Evolutionary conservation across 1,140 invertebrate genomes (phyloP).

Genomic region (Coelopa frigida): DNA sequence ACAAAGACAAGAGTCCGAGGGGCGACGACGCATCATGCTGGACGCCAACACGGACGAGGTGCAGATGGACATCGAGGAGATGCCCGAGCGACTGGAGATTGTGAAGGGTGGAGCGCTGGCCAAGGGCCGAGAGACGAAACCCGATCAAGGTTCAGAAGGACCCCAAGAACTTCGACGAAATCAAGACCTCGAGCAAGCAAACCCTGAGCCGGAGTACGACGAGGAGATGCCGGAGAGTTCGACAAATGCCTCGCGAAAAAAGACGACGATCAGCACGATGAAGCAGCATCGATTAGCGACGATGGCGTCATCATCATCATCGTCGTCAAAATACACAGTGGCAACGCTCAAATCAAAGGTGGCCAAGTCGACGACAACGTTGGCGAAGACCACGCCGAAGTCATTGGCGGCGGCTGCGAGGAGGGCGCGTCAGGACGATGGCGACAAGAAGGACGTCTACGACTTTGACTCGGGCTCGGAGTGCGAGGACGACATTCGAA

Average conservation of each 20-base stretch:
- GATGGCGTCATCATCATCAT: no score
- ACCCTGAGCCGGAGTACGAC: neutral
- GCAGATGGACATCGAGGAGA: constrained; percentile 40
- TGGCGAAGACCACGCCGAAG: neutral
- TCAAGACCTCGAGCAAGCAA: neutral
- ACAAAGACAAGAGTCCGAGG: no score
- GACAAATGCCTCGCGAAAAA: no score
- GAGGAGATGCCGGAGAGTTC: neutral
- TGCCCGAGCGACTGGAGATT: no score
- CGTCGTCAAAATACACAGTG: neutral
- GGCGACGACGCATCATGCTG: neutral
- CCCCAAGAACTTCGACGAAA: neutral
- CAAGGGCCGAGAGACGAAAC: neutral
- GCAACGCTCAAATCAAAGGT: neutral
- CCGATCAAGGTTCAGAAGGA: neutral
- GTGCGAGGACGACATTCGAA: constrained; percentile 40
- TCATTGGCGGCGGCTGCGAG: neutral
- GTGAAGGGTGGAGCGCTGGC: no score
- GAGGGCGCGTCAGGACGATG: neutral
- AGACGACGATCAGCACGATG: no score
- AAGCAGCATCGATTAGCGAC: no score
- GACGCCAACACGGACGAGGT: constrained; percentile 37
- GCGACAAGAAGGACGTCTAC: constrained; percentile 31
- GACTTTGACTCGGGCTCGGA: constrained; percentile 42
- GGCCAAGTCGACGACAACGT: neutral